Evolutionary conservation across 2,888 invertebrate species (phyloP).

Genomic region (Scrobipalpa atriplicella): DNA sequence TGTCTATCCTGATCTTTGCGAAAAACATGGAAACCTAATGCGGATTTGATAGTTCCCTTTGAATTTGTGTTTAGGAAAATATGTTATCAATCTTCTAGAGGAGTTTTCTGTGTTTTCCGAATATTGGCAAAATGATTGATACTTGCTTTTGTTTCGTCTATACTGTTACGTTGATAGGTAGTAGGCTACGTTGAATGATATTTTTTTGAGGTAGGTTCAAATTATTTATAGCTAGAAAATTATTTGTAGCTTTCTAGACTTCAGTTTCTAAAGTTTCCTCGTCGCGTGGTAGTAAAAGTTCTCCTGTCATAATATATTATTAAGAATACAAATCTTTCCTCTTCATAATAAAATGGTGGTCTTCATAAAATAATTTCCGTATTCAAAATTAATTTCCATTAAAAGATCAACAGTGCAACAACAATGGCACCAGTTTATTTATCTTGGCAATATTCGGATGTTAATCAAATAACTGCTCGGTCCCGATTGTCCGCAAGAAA

Average conservation of each 20-base stretch:
- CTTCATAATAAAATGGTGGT: no score
- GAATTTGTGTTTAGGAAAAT: conserved; percentile 21
- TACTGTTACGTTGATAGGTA: neutral
- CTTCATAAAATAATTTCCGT: neutral
- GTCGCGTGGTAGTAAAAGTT: no score
- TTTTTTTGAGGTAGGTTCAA: no score
- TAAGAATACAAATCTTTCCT: no score
- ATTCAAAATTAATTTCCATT: neutral
- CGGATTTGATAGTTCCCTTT: conserved; percentile 32
- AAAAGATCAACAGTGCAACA: neutral
- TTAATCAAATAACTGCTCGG: conserved; percentile 69
- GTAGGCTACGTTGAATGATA: neutral
- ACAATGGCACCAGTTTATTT: conserved; percentile 17
- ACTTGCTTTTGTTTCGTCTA: neutral
- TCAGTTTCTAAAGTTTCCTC: no score
- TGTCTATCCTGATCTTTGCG: conserved; percentile 38
- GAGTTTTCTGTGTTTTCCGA: conserved; percentile 11
- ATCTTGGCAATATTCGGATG: conserved; percentile 63
- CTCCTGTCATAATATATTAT: no score
- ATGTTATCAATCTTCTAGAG: conserved; percentile 25
- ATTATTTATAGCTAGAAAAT: no score
- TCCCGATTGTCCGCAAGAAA: conserved; percentile 70
- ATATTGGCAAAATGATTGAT: conserved; percentile 18
- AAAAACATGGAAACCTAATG: conserved; percentile 39
- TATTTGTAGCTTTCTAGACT: no score